phyloP scores from a whole-genome alignment of 2,797 vertebrate genomes.

The Enteromius afrohamiltoni region DNA sequence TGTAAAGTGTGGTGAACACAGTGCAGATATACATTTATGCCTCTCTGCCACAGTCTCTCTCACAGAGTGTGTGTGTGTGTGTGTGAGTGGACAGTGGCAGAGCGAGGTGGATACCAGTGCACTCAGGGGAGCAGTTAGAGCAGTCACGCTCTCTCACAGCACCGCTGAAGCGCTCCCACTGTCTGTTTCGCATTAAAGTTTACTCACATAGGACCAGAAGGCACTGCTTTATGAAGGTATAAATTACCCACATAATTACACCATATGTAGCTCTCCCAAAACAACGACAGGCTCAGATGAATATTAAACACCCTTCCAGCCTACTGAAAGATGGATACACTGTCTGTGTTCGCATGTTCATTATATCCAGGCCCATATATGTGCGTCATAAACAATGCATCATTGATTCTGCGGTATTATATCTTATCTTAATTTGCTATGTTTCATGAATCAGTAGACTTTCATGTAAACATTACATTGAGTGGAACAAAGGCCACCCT shows the following conservation, averaged over 20 bases:
- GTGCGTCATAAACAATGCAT: slow-evolving; percentile 51
- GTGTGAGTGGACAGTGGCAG: slow-evolving; percentile 54
- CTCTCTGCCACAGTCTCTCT: slow-evolving; percentile 15
- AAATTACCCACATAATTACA: slow-evolving; percentile 78
- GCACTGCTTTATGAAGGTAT: slow-evolving; percentile 76
- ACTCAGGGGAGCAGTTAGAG: slow-evolving; percentile 68
- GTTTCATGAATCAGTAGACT: slow-evolving; percentile 49
- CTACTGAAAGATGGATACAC: slow-evolving; percentile 57
- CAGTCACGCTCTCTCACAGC: slow-evolving; percentile 70
- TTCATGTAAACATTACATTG: slow-evolving; percentile 52
- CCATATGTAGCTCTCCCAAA: slow-evolving; percentile 77
- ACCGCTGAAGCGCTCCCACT: slow-evolving; percentile 66
- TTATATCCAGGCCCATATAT: slow-evolving; percentile 35
- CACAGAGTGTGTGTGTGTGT: slow-evolving; percentile 5
- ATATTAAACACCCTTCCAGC: slow-evolving; percentile 72
- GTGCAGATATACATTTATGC: neutral
- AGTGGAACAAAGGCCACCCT: slow-evolving; percentile 34
- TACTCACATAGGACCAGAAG: slow-evolving; percentile 72
- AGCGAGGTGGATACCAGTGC: slow-evolving; percentile 62
- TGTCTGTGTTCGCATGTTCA: slow-evolving; percentile 29
- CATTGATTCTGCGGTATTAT: slow-evolving; percentile 36
- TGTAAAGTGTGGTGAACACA: slow-evolving; percentile 14
- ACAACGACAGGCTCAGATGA: slow-evolving; percentile 75
- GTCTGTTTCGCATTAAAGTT: slow-evolving; percentile 76
- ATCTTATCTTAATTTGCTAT: slow-evolving; percentile 49